Conservation (phyloP, 2,888 invertebrate species). For the Sarcophaga carnaria region DNA sequence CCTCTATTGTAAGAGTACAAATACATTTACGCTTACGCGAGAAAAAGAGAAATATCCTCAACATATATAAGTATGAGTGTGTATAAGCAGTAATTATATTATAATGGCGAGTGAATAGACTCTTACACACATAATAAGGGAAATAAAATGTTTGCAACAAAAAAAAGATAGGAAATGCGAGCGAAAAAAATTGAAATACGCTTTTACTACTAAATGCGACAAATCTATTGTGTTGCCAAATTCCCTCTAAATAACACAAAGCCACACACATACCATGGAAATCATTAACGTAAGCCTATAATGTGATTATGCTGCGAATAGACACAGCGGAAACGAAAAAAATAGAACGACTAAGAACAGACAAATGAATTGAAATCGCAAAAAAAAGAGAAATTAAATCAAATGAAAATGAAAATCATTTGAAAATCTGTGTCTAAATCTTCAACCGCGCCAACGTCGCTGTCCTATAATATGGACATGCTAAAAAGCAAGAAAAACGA, state of each 20-base stretch:
- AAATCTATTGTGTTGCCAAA: conserved; percentile 34
- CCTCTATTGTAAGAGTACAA: not conserved
- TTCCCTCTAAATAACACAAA: not conserved
- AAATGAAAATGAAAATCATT: not conserved
- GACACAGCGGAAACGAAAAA: not conserved
- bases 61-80: not conserved
- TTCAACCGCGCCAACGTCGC: not conserved
- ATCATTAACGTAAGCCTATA: conserved; percentile 55
- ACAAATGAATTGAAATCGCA: not conserved
- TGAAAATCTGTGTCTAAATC: not conserved
- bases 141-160: not conserved
- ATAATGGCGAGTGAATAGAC: conserved; percentile 44
- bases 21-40: not conserved
- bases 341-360: not conserved
- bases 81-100: conserved; percentile 53
- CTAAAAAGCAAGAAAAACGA: too few species aligned
- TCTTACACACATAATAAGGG: not conserved
- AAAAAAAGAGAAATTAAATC: not conserved
- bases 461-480: too few species aligned
- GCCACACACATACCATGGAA: conserved; percentile 11
- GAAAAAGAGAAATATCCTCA: too few species aligned
- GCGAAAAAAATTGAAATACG: conserved; percentile 21
- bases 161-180: not conserved
- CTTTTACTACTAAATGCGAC: conserved; percentile 25
- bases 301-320: conserved; percentile 43